Base-by-base conservation (phyloP, 1,140 invertebrate species). In the Magallana angulata region DNA sequence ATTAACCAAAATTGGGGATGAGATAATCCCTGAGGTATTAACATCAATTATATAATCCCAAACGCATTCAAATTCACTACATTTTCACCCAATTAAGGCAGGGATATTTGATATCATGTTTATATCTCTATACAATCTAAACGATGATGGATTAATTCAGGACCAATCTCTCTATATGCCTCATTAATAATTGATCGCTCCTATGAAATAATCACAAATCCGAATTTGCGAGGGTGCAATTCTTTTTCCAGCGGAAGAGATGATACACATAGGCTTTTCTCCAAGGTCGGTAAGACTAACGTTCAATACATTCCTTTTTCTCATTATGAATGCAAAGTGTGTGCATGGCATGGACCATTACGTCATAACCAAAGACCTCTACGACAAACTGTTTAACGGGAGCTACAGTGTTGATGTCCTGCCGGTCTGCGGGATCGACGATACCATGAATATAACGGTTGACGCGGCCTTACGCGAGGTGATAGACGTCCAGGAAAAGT, bases 401-500 rank as follows among this genome's bases (percentile, higher is more conserved):
- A 58, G 24, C 48, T 82, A 82, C 56, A 82, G 81, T 57, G 18
- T n/a, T 3, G 81, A 57, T 18, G 18, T 82, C 57, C 48, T 82
- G 9, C 81, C 81, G n/a, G 18, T 82, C 6, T 82, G 81, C 57
- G 48, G 18, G 0, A 58, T 57, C 9, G 48, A 30, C 57, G 48
- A 57, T 12, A 82, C 16, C 8, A 56, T 82, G 14, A 82, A 57
- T 18, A 24, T 82, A 24, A 82, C 14, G 7, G 16, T 82, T 57
- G 16, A 16, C 56, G 57, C 18, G 3, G 81, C 81, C 48, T 56
- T 82, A 18, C 48, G 81, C 11, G 81, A 82, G 16, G 7, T 82
- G 11, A 30, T 82, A 9, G 57, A 82, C 12, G 18, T 82, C 56
- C 24, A 85, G 12, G 84, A 85, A 76, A 60, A 60, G 71, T 56